Evolutionary conservation across 2,113 vertebrate species (phyloP).

Genomic region (Ceyx margarethae): DNA sequence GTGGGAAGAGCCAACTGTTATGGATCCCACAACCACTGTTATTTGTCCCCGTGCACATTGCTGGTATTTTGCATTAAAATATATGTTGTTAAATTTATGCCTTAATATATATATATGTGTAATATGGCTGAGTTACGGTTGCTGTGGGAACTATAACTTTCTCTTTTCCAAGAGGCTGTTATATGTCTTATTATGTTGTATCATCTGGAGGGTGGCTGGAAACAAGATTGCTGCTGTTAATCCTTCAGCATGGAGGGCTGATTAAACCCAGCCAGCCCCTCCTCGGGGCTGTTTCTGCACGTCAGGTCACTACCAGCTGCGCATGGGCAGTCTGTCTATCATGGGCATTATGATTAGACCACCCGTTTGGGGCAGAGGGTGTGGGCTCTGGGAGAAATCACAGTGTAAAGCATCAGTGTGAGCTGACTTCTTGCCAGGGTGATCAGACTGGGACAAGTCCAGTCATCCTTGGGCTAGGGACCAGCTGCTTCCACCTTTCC

Average conservation of each 20-base stretch:
- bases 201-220: conserved; percentile 55
- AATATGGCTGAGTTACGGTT: conserved; percentile 57
- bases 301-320: background rate
- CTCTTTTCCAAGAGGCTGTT: conserved; percentile 53
- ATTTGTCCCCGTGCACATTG: conserved; percentile 12
- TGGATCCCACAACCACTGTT: conserved; percentile 12
- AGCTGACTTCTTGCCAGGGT: background rate
- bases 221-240: conserved; percentile 57
- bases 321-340: background rate
- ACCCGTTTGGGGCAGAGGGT: background rate
- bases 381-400: background rate
- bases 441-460: background rate
- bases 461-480: background rate
- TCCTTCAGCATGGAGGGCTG: conserved; percentile 24
- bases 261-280: background rate
- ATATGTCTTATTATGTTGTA: conserved; percentile 51
- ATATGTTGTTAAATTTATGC: conserved; percentile 67
- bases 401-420: accelerated
- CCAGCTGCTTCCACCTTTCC: background rate
- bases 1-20: background rate
- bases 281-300: background rate
- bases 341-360: background rate
- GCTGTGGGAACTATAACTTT: conserved; percentile 68
- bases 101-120: conserved; percentile 54
- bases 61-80: conserved; percentile 66